Base-by-base conservation (phyloP, 2,113 vertebrate species). In the Actenoides lindsayi region DNA sequence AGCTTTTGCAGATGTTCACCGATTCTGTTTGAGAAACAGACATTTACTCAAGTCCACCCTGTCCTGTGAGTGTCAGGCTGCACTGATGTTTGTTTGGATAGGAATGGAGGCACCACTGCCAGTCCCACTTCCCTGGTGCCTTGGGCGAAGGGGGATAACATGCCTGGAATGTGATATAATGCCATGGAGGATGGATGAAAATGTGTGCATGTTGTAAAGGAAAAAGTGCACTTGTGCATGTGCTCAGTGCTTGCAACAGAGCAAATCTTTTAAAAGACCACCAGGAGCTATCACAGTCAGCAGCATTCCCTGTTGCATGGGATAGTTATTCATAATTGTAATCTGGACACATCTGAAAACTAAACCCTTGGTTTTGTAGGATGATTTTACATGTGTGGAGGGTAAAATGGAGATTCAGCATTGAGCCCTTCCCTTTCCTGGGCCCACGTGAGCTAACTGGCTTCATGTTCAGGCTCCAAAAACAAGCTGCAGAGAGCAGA, bases 41-140 rank as follows among this genome's bases (percentile, higher is more conserved):
- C 39, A 90, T 13, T n/a, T 59, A 9, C 28, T 28, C 9, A 53
- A 37, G 74, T 35, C 35, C 51, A 28, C 30, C 10, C 37, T 70
- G 37, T 18, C 37, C 20, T 13, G 6, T 25, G 51, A 51, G 48
- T 2, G 5, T 57, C n/a, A 77, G 68, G 39, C 59, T 91, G 27
- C 5, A n/a, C 3, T 0, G 4, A 19, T 74, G 41, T 8, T 86
- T 2, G 0, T 42, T 44, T 35, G 35, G 60, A 16, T 64, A 64
- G 76, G 73, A 44, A 82, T 33, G 56, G 59, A 62, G 59, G 44
- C 44, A 54, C 5, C 31, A 63, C 50, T 81, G 37, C 57, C 8
- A 2, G 46, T n/a, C 33, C 6, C 4, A 6, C 59, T 83, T 39
- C 24, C 8, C 17, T 64, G 41, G 30, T 30, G 33, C 9, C 37